Base-by-base conservation (phyloP, 2,888 invertebrate genomes). In the Andrena flavipes region DNA sequence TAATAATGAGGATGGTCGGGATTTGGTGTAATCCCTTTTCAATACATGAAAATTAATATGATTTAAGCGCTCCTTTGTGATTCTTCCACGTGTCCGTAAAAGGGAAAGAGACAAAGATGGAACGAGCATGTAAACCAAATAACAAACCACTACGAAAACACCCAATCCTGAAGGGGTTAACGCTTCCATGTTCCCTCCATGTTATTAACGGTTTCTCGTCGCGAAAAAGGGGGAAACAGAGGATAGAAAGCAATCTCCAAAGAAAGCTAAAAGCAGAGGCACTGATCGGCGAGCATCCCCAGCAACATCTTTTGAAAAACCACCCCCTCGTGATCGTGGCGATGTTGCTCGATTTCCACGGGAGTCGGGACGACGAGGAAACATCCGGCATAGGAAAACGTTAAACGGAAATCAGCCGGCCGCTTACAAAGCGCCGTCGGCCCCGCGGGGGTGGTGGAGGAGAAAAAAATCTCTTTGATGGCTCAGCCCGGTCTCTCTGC, bases 351-450 rank as follows among this genome's bases (percentile, higher is more conserved):
- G 75, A 72, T 82, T 68, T 80, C 51, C 62, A 54, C 23, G 26
- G 16, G 13, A 10, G 3, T 49, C n/a, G 26, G 59, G 20, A 30
- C n/a, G 64, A 4, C 16, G 49, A 73, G 76, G 65, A 68, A 82
- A 83, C 86, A 85, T 87, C 77, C 76, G 69, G 51, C 76, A 80
- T 82, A 84, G 85, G 87, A 81, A 88, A 91, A 91, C 80, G 91
- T 91, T 91, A 90, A 91, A 91, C 91, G 91, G 90, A 91, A 91
- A 91, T 91, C 91, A 89, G 88, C 82, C 84, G 77, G 67, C 63
- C 79, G 80, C 77, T 81, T 59, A 84, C 84, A 88, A 88, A 88
- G 85, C 80, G 79, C 62, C 81, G 75, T 73, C 84, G 75, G 65
- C 76, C 82, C 83, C 65, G 54, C 80, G 68, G 42, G 83, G 84